Base-by-base conservation (phyloP, 2,797 vertebrate species). In the Coccyzus lansbergi region DNA sequence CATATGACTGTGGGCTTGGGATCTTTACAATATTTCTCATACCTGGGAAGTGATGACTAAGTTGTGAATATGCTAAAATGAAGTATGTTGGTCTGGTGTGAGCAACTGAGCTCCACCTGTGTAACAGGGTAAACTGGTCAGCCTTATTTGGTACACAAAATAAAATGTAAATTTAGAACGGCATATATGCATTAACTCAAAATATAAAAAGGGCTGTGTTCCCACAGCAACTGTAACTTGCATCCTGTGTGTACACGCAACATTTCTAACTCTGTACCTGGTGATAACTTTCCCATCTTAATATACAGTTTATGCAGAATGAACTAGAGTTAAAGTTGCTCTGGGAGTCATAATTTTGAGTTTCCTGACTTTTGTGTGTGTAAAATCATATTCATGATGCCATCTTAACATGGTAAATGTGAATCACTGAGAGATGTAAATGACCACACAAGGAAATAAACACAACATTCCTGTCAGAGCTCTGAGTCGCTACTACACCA, bases 381-480 rank as follows among this genome's bases (percentile, higher is more conserved):
- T 64, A 89, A 94, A 92, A 92, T 88, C 67, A 72, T 89, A 89
- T 91, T 89, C 75, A 92, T 83, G 95, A 95, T 68, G 72, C 83
- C 90, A 94, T 87, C 88, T 78, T 90, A 93, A 84, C 44, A 56
- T 80, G 68, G 80, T 82, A 80, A 92, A 93, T 91, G 70, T 72
- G 38, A 49, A 93, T 95, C 92, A 92, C 60, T 83, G 88, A 88
- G 89, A 86, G 49, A 95, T 79, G 83, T 80, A 97, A 97, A 92
- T 93, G 92, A 95, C 93, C 86, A 76, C 63, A 87, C 46, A 83
- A 92, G 76, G 62, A 96, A 95, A 93, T 80, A 96, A 95, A 86
- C 71, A 76, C 53, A 88, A 59, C 12, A 11, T 25, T 82, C 29
- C 46, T 38, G 63, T 82, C 89, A 86, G 80, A 72, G 56, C 63